Percentiles rank a stretch among this genome's conserved stretches.
phyloP scores from a whole-genome alignment of 2,888 invertebrate genomes.

The Orthosia gothica region DNA sequence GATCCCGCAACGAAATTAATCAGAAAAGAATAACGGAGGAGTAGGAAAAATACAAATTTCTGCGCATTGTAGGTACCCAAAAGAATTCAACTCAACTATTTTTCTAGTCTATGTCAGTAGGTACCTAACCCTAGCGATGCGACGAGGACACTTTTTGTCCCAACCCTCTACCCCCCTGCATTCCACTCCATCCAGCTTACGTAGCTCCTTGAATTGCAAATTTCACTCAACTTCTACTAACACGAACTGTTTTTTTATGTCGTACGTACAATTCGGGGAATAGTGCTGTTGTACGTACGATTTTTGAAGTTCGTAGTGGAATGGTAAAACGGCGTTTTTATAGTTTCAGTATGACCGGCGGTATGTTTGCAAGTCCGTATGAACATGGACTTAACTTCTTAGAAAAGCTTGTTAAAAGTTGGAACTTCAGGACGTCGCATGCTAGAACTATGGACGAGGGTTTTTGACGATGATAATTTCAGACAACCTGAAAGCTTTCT shows the following conservation, averaged over 20 bases:
- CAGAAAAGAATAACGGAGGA: no score
- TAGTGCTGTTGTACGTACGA: conserved; percentile 20
- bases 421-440: background rate
- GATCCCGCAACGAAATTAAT: no score
- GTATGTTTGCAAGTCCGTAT: background rate
- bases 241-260: conserved; percentile 67
- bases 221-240: conserved; percentile 71
- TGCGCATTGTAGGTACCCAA: no score
- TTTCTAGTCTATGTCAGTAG: conserved; percentile 19
- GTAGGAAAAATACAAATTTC: no score
- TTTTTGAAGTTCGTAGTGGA: conserved; percentile 15
- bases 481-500: background rate
- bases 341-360: background rate
- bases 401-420: background rate
- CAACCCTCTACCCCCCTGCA: conserved; percentile 34
- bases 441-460: background rate
- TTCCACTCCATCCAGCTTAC: conserved; percentile 64
- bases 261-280: conserved; percentile 47
- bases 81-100: background rate
- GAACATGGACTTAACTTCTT: background rate
- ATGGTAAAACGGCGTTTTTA: conserved; percentile 5
- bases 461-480: background rate
- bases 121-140: conserved; percentile 56
- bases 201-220: conserved; percentile 83
- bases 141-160: conserved; percentile 68